Percentiles rank a stretch among this genome's conserved stretches.
Evolutionary conservation across 2,113 vertebrate genomes (phyloP).

Genomic region (Ibidorhyncha struthersii): DNA sequence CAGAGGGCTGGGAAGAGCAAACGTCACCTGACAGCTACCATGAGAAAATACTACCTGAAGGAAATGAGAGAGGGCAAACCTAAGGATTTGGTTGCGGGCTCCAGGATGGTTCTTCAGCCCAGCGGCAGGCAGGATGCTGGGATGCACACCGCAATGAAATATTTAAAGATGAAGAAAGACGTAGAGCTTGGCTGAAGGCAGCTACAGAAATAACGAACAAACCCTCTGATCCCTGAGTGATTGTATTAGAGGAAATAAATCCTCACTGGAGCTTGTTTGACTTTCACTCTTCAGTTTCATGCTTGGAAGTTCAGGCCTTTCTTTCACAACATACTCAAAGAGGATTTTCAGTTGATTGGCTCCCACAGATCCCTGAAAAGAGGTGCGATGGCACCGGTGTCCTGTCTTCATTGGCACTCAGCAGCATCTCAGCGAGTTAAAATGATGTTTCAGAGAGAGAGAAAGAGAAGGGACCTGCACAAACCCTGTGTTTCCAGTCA

Average conservation of each 20-base stretch:
- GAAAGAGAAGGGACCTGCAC: neutral
- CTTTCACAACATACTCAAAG: neutral
- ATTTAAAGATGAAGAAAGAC: neutral
- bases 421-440: neutral
- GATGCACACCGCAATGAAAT: neutral
- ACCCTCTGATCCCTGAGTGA: neutral
- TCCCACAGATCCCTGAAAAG: slow-evolving; percentile 2
- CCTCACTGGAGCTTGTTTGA: neutral
- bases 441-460: neutral
- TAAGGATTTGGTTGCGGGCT: neutral
- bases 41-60: neutral
- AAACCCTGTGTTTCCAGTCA: neutral
- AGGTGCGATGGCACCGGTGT: neutral
- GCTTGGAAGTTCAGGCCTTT: neutral
- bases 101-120: neutral
- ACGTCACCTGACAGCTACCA: neutral
- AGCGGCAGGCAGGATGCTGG: neutral
- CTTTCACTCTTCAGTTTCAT: neutral
- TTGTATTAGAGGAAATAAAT: slow-evolving; percentile 15
- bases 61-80: neutral
- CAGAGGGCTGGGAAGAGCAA: neutral
- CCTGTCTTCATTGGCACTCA: neutral
- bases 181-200: neutral
- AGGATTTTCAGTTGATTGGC: neutral
- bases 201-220: neutral